Evolutionary conservation across 2,113 vertebrate genomes (phyloP).

Genomic region (Bubalus kerabau): DNA sequence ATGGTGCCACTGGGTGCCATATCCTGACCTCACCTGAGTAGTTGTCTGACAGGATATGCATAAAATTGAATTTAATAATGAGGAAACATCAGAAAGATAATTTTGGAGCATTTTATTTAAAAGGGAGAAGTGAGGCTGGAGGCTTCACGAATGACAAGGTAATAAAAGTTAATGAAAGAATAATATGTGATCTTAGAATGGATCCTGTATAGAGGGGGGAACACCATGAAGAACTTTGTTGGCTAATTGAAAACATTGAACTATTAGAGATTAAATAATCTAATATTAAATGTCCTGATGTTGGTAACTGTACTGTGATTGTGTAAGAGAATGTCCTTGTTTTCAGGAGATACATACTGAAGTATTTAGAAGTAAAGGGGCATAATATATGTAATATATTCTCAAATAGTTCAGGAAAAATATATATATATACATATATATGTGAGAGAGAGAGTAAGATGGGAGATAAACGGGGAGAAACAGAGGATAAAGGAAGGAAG

Average conservation of each 20-base stretch:
- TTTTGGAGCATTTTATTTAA: background rate
- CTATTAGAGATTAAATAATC: background rate
- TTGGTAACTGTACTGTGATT: background rate
- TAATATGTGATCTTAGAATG: background rate
- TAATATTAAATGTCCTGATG: background rate
- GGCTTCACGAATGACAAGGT: background rate
- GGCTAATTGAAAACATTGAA: background rate
- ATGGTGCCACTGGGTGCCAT: background rate
- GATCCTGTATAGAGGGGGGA: background rate
- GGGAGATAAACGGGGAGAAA: background rate
- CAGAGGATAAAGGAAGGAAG: background rate
- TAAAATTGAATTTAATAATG: background rate
- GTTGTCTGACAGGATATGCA: background rate
- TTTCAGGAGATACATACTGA: background rate
- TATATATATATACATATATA: background rate
- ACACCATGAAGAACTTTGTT: background rate
- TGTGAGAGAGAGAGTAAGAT: background rate
- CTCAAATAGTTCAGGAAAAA: background rate
- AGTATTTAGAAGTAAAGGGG: background rate
- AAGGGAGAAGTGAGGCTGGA: background rate
- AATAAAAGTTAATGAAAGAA: background rate
- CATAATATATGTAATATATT: background rate
- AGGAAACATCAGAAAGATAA: background rate
- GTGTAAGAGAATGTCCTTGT: background rate
- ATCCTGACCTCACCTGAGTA: background rate